Percentiles rank a stretch among this genome's conserved stretches.
Evolutionary conservation across 2,797 vertebrate species (phyloP).

Genomic region (Spheniscus humboldti): DNA sequence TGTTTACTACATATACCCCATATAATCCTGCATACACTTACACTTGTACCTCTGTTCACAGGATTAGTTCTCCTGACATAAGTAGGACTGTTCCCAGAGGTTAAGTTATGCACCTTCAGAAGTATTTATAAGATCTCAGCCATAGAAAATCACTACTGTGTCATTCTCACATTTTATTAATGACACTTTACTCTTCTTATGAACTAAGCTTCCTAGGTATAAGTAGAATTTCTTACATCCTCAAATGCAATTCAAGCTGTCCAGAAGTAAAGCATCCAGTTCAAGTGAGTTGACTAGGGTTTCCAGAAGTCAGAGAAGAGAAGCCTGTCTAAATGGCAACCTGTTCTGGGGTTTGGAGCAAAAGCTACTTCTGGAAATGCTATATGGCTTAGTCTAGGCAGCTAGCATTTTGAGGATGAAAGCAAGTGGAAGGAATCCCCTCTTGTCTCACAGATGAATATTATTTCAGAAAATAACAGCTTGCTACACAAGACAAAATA

Average conservation of each 20-base stretch:
- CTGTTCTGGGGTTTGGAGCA: not conserved
- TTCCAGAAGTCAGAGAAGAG: not conserved
- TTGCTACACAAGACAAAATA: not conserved
- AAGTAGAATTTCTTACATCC: not conserved
- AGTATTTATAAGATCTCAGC: not conserved
- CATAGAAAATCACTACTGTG: not conserved
- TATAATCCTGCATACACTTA: not conserved
- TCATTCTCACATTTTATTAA: not conserved
- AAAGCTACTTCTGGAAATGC: not conserved
- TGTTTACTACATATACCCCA: accelerated
- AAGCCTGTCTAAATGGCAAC: not conserved
- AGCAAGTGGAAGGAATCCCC: not conserved
- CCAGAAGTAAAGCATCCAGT: not conserved
- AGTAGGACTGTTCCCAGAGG: not conserved
- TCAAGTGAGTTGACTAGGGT: not conserved
- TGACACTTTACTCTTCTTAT: not conserved
- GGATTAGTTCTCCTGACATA: not conserved
- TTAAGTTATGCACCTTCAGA: not conserved
- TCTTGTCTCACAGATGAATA: not conserved
- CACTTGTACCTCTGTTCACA: not conserved
- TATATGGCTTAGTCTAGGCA: not conserved
- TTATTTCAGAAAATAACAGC: slow-evolving; percentile 2
- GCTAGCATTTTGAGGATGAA: not conserved
- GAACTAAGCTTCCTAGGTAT: not conserved
- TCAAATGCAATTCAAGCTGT: not conserved